phyloP scores from a whole-genome alignment of 1,140 invertebrate genomes.

The Drosophila mojavensis region DNA sequence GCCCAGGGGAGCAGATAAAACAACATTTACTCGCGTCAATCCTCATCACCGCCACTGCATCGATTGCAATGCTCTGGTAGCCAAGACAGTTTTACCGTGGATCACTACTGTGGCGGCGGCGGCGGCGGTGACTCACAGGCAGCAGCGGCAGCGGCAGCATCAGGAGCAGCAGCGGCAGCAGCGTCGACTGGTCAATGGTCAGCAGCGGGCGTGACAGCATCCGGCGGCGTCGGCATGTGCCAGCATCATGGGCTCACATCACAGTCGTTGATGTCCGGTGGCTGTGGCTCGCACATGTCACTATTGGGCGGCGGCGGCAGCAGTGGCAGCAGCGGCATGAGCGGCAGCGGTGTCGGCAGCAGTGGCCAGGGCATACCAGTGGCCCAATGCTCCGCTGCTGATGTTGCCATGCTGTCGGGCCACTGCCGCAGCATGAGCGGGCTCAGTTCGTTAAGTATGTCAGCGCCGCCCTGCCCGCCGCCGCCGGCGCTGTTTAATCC shows the following conservation, averaged over 20 bases:
- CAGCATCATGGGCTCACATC: slow-evolving; percentile 78
- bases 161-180: slow-evolving; percentile 37
- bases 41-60: slow-evolving; percentile 83
- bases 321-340: slow-evolving; percentile 66
- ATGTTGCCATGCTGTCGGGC: slow-evolving; percentile 57
- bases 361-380: slow-evolving; percentile 66
- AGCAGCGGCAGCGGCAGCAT: slow-evolving; percentile 54
- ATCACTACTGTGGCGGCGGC: slow-evolving; percentile 83
- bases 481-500: slow-evolving; percentile 83
- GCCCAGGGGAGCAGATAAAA: slow-evolving; percentile 35
- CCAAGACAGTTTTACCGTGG: slow-evolving; percentile 85
- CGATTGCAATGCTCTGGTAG: slow-evolving; percentile 85
- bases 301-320: slow-evolving; percentile 65
- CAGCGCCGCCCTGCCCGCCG: slow-evolving; percentile 72
- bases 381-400: slow-evolving; percentile 52
- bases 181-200: slow-evolving; percentile 69
- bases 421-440: slow-evolving; percentile 80
- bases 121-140: slow-evolving; percentile 75
- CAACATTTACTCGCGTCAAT: slow-evolving; percentile 84
- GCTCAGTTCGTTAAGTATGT: slow-evolving; percentile 71
- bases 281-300: slow-evolving; percentile 83
- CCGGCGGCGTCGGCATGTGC: slow-evolving; percentile 69
- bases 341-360: slow-evolving; percentile 75
- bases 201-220: slow-evolving; percentile 63
- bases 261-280: slow-evolving; percentile 83